A percentile compares a stretch with the other conserved stretches of the same genome.
phyloP scores from a whole-genome alignment of 2,888 invertebrate species.

The Melanophora roralis region DNA sequence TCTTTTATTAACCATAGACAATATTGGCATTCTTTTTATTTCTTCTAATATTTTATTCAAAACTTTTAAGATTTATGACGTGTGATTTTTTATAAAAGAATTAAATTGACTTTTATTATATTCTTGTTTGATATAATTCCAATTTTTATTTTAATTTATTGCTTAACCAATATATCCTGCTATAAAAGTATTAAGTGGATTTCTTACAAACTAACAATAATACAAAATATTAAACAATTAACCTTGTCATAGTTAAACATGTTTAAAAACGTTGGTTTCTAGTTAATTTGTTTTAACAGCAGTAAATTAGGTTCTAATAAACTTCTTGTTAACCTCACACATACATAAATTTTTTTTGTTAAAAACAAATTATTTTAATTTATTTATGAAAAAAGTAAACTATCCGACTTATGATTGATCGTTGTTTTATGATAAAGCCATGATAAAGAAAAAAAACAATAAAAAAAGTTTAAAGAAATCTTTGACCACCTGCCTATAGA shows the following conservation, averaged over 20 bases:
- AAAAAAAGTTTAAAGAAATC: not conserved
- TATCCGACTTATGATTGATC: slow-evolving; percentile 43
- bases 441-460: slow-evolving; percentile 13
- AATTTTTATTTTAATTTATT: not conserved
- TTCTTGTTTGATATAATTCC: not conserved
- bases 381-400: not conserved
- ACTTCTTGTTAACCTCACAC: slow-evolving; percentile 34
- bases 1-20: too few relatives aligned
- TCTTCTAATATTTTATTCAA: too few relatives aligned
- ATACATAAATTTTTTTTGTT: not conserved
- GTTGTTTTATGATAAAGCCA: slow-evolving; percentile 33
- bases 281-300: slow-evolving; percentile 2
- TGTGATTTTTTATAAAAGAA: too few relatives aligned
- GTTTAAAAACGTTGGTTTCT: not conserved
- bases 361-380: not conserved
- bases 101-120: not conserved
- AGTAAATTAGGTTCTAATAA: slow-evolving; percentile 36
- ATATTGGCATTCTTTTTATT: too few relatives aligned
- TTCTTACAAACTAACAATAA: too few relatives aligned
- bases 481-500: slow-evolving; percentile 45
- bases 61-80: too few relatives aligned
- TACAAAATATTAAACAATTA: slow-evolving; percentile 20
- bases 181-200: not conserved
- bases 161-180: slow-evolving; percentile 1
- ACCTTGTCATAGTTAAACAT: slow-evolving; percentile 14